phyloP scores from a whole-genome alignment of 2,797 vertebrate species.

The Anomalospiza imberbis region DNA sequence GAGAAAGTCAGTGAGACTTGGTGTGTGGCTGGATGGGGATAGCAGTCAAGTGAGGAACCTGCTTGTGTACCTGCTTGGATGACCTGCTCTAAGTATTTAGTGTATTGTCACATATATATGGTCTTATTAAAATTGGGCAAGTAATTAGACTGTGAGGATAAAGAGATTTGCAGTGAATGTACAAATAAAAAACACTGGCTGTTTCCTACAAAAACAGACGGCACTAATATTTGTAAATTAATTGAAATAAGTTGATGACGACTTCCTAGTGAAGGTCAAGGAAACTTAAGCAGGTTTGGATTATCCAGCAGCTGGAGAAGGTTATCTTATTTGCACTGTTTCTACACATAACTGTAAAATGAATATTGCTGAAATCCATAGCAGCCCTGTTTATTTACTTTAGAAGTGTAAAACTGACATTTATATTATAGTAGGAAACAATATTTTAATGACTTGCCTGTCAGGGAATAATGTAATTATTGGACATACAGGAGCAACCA shows the following conservation, averaged over 20 bases:
- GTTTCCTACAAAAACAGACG: constrained; percentile 7
- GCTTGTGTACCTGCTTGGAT: background rate
- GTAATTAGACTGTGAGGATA: background rate
- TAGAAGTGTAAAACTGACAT: constrained; percentile 34
- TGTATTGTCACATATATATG: background rate
- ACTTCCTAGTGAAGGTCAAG: constrained; percentile 5
- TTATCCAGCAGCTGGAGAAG: constrained; percentile 56
- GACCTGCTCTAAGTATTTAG: background rate
- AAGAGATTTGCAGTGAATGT: background rate
- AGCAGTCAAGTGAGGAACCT: background rate
- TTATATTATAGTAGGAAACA: background rate
- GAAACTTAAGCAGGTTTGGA: constrained; percentile 10
- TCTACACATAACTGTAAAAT: constrained; percentile 5
- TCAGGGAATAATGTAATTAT: background rate
- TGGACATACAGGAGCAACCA: background rate
- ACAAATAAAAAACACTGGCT: background rate
- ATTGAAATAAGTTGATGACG: background rate
- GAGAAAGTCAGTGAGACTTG: background rate
- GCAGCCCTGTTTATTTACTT: constrained; percentile 18
- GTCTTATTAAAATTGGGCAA: background rate
- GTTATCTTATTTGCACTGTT: constrained; percentile 55
- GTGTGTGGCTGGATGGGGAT: background rate
- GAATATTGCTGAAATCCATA: background rate
- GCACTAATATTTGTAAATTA: constrained; percentile 36
- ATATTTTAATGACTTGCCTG: constrained; percentile 3